Evolutionary conservation across 2,888 invertebrate species (phyloP), one percentile per base, ranked within the genome.

Genomic region (Theretra japonica): DNA sequence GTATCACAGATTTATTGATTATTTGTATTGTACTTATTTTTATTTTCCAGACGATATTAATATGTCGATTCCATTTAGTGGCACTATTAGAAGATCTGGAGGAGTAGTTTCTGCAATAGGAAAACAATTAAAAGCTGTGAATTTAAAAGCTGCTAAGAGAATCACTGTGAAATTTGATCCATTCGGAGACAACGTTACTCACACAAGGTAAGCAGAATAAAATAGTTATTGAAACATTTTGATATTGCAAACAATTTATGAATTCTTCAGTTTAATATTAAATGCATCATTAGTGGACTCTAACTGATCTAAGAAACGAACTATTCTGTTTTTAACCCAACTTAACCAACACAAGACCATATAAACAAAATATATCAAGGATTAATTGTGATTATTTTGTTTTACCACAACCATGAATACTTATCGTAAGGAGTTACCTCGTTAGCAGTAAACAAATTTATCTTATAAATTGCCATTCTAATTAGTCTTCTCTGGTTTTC

Each of bases 131-230:
- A 96, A 94, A 85, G 82, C 88, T 76, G 89, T 98, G 15, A 97
- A 97, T 94, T 94, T 98, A 73, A 97, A 97, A 87, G 97, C 97
- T 60, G 97, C 97, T 0, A 96, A 97, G 82, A 95, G 96, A 89
- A 95, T 98, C 74, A 95, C 96, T 70, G 96, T 98, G 70, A 96
- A 96, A 90, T 98, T 98, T 85, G 98, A 98, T 92, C 98, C 98
- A 5, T 98, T 98, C 89, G 95, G 96, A 80, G 95, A 96, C 80
- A 96, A 96, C 90, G 96, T 96, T 73, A 93, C 91, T 75, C 95
- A 95, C 77, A 95, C 95, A 80, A 95, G 96, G 96, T 96, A 91
- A 65, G 65, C 7, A 17, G 17, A 25, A 17, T 6, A 19, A 6
- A 30, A 33, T 30, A 30, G 2, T 8, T 59, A 15, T 17, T 59